Base-by-base conservation (phyloP, 2,797 vertebrate genomes). In the Sylvia borin region DNA sequence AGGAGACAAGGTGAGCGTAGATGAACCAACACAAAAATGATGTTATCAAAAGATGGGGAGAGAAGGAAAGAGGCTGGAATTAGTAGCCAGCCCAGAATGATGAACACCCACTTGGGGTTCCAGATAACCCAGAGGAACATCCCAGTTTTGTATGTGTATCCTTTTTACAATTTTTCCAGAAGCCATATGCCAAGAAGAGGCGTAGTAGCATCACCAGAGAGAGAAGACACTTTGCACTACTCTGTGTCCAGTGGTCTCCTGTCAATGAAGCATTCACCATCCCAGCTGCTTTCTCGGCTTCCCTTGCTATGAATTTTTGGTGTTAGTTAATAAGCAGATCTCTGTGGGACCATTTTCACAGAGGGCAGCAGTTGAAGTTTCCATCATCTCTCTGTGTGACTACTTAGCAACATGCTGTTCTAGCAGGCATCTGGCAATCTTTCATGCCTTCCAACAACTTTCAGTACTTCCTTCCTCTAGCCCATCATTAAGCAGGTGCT, bases 381-480 rank as follows among this genome's bases (percentile, higher is more conserved):
- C 78, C 65, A 70, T 84, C 57, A 55, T 75, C 15, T 81, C 80
- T 89, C 91, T 70, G 85, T 1, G 1, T 88, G 73, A 75, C 70
- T 92, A 36, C 58, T 88, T 86, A 95, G 82, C 58, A 79, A 82
- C 89, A 75, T 5, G 26, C 89, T 93, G 89, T 87, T 92, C 91
- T 72, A 87, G 80, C 72, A 88, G 90, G 89, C 75, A 93, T 92
- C 88, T 94, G 88, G 65, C 72, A 82, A 96, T 89, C 62, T 68
- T 80, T 84, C 47, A 43, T 0, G 0, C 88, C 68, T 95, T 85
- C 57, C 70, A 85, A 60, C 73, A 81, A 89, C 85, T 88, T 88
- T 94, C 77, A 76, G 5, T 79, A 70, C 76, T 92, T 82, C 58
- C 85, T 92, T 87, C 47, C 36, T 82, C 57, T 80, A 60, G 29